Conservation (phyloP, 2,113 vertebrate genomes). For the Benitochromis conjunctus region DNA sequence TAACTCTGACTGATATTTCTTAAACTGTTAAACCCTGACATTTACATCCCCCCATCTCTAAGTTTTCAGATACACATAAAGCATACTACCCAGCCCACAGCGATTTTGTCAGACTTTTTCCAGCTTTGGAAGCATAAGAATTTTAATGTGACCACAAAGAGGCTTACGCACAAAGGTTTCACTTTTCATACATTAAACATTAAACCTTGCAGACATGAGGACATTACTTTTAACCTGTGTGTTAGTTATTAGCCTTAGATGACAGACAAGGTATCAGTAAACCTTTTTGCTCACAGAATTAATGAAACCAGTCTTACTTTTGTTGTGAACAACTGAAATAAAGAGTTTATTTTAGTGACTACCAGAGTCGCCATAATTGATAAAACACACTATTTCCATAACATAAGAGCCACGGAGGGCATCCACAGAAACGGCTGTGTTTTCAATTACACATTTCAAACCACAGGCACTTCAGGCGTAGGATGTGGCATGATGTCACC, state of each 20-base stretch:
- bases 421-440: not conserved
- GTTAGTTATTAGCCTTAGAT: constrained; percentile 28
- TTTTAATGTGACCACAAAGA: constrained; percentile 42
- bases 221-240: constrained; percentile 25
- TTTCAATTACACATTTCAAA: constrained; percentile 46
- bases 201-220: not conserved
- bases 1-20: not conserved
- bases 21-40: not conserved
- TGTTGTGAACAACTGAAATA: constrained; percentile 13
- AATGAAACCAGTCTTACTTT: constrained; percentile 15
- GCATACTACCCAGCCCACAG: not conserved
- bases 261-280: not conserved
- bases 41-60: not conserved
- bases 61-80: not conserved
- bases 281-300: not conserved
- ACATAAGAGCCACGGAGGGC: not conserved
- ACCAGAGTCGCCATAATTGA: constrained; percentile 29
- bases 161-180: not conserved
- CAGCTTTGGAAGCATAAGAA: constrained; percentile 31
- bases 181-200: constrained; percentile 24
- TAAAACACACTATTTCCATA: constrained; percentile 35
- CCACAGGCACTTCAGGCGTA: constrained; percentile 23
- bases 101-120: not conserved
- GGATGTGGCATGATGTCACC: constrained; percentile 65
- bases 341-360: not conserved